Evolutionary conservation across 2,797 vertebrate species (phyloP).

Genomic region (Acrocephalus scirpaceus): DNA sequence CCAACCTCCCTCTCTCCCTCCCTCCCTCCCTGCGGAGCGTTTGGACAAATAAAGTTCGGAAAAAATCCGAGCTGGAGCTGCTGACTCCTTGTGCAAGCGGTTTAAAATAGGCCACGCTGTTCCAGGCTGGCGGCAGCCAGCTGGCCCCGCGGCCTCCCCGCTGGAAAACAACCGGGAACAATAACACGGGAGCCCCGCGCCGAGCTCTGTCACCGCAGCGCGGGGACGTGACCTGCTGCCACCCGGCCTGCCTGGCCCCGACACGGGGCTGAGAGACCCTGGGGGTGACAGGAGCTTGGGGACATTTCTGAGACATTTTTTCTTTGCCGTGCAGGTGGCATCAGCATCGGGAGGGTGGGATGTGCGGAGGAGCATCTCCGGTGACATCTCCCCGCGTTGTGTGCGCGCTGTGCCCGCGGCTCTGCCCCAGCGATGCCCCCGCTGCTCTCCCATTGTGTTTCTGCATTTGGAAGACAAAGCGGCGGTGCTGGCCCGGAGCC

Average conservation of each 20-base stretch:
- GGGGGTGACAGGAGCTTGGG: not conserved
- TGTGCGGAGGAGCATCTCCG: fast-evolving
- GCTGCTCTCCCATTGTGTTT: not conserved
- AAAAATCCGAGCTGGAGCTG: slow-evolving; percentile 66
- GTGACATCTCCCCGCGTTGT: fast-evolving
- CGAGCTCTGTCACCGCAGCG: not conserved
- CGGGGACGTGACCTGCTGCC: not conserved
- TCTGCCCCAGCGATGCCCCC: not conserved
- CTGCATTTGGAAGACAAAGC: not conserved
- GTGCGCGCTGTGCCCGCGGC: fast-evolving
- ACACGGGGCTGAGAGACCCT: fast-evolving
- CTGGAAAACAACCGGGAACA: slow-evolving; percentile 55
- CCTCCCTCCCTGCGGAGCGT: not conserved
- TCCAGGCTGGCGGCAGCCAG: slow-evolving; percentile 61
- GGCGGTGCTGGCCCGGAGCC: not conserved
- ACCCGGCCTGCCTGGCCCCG: not conserved
- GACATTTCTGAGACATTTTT: fast-evolving
- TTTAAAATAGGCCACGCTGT: slow-evolving; percentile 71
- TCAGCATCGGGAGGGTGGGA: fast-evolving
- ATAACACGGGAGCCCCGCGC: slow-evolving; percentile 23
- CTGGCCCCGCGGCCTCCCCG: slow-evolving; percentile 48
- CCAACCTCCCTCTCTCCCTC: not conserved
- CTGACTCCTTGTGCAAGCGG: slow-evolving; percentile 70
- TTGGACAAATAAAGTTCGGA: slow-evolving; percentile 71
- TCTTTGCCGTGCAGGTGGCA: not conserved